phyloP scores from a whole-genome alignment of 2,797 vertebrate species.

The Pantherophis alleghaniensis region DNA sequence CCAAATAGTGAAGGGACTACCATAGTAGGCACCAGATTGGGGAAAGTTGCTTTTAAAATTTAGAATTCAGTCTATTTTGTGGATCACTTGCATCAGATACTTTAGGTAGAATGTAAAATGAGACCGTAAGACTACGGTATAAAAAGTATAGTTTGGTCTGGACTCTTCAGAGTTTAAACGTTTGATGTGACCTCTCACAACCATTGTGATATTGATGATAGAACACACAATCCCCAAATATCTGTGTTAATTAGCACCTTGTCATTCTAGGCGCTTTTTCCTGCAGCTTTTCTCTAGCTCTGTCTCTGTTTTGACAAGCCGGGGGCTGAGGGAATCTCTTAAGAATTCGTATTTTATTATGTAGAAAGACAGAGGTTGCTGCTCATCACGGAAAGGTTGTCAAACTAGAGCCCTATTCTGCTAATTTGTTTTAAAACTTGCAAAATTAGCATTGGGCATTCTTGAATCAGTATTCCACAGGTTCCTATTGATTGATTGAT shows the following conservation, averaged over 20 bases:
- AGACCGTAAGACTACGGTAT: background rate
- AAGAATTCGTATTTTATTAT: background rate
- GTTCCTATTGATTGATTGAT: background rate
- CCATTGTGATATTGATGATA: background rate
- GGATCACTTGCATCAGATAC: background rate
- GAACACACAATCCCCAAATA: background rate
- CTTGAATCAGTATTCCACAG: background rate
- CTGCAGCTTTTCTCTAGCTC: background rate
- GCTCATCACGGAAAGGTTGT: background rate
- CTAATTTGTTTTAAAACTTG: background rate
- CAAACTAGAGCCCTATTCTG: background rate
- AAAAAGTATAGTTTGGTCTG: background rate
- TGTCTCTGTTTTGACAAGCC: background rate
- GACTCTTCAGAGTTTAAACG: background rate
- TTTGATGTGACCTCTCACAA: background rate
- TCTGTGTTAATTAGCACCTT: background rate
- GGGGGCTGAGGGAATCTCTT: background rate
- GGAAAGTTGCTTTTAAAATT: background rate
- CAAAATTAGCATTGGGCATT: background rate
- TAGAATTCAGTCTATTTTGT: background rate
- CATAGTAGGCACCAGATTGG: background rate
- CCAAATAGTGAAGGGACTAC: background rate
- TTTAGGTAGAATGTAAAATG: background rate
- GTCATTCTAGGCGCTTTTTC: background rate
- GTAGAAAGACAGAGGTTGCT: background rate